phyloP scores from a whole-genome alignment of 2,113 vertebrate species.

The Eurystomus gularis region DNA sequence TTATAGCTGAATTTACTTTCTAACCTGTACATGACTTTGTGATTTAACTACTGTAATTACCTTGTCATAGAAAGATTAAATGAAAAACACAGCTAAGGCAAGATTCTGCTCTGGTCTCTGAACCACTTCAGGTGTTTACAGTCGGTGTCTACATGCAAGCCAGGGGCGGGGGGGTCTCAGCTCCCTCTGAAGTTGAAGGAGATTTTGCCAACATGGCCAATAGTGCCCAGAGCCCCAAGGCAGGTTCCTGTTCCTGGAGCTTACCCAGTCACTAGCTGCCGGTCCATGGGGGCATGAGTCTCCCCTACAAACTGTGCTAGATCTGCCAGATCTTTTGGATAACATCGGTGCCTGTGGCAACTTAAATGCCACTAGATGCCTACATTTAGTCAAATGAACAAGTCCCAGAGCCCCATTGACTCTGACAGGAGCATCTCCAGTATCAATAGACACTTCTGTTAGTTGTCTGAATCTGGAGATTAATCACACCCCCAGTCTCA shows the following conservation, averaged over 20 bases:
- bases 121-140: background rate
- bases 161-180: rapidly evolving
- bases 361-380: background rate
- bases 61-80: background rate
- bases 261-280: background rate
- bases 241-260: rapidly evolving
- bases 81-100: background rate
- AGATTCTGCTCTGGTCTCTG: background rate
- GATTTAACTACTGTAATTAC: background rate
- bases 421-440: background rate
- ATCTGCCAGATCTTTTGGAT: background rate
- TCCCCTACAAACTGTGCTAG: background rate
- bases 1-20: background rate
- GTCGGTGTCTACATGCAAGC: rapidly evolving
- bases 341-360: background rate
- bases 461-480: background rate
- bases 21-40: background rate
- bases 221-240: rapidly evolving
- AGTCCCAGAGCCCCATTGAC: background rate
- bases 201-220: background rate
- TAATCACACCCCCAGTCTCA: background rate
- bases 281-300: background rate
- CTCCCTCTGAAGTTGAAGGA: background rate
- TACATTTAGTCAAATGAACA: background rate
- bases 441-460: background rate